Evolutionary conservation across 1,140 invertebrate species (phyloP), one percentile per base, ranked within the genome.

Genomic region (Tetramorium simillimum): DNA sequence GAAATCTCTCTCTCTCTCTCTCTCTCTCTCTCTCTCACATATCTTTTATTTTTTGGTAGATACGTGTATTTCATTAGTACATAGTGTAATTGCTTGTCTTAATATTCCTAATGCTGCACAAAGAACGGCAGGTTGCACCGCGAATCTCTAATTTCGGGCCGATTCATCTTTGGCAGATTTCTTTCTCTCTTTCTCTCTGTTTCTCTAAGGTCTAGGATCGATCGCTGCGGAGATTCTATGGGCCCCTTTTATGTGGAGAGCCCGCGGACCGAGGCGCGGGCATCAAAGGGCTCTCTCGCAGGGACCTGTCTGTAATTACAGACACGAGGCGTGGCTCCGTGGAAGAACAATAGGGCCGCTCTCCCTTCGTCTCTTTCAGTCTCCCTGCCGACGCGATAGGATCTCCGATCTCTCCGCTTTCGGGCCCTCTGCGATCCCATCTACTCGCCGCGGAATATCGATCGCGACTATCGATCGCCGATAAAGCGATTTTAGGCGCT

Each of bases 221-320:
- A 93, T 91, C 89, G 78, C 75, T 70, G 76, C 78, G 84, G 88
- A 88, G 86, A 90, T 90, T 40, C 43, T 65, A 67, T 49, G 60
- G 85, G 91, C 84, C 89, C 82, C 89, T 88, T 90, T 91, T 90
- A 88, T 88, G 85, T 86, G 86, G 86, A 86, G 88, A 87, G 91
- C 81, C 89, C 85, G 88, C 90, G 89, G 89, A 88, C 89, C 88
- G 67, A 87, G 72, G 86, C 91, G 92, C 92, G 86, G 88, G 92
- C 94, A 94, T 95, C 94, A 95, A 95, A 95, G 94, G 91, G 92
- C 92, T 93, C 93, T 92, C 89, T 92, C 88, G 89, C 87, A 92
- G 89, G 90, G 93, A 94, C 92, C 92, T 95, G 94, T 93, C 94
- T 94, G 93, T 95, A 95, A 95, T 95, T 95, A 95, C 94, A 94